Base-by-base conservation (phyloP, 2,113 vertebrate species). In the Hiodon alosoides region DNA sequence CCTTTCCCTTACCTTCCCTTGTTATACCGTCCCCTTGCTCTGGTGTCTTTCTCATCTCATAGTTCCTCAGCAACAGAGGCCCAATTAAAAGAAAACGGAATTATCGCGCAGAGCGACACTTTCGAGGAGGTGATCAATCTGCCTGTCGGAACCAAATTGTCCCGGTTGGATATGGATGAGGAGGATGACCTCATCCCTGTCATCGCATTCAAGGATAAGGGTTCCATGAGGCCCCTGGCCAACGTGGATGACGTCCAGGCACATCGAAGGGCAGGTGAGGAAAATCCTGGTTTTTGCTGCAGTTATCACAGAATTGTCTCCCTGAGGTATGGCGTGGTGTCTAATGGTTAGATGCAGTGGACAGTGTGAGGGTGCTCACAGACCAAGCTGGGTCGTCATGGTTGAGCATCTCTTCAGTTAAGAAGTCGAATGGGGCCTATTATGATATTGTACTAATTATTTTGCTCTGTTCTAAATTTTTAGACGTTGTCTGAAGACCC, bases 111-210 rank as follows among this genome's bases (percentile, higher is more conserved):
- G 81, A 86, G 88, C 69, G 91, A 92, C 71, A 87, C 82, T 67
- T 97, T 98, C 77, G 96, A 97, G 83, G 96, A 98, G 87, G 93
- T 94, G 86, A 93, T 96, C 78, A 90, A 90, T 46, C 87, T 96
- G 76, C 94, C 95, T 69, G 53, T 93, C 66, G 92, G 91, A 81
- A 90, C 92, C 78, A 95, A 94, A 83, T 79, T 93, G 82, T 83
- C 93, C 60, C 90, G 89, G 75, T 79, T 92, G 85, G 92, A 93
- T 79, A 78, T 92, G 83, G 88, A 85, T 72, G 91, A 83, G 47
- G 93, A 94, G 3, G 79, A 89, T 72, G 90, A 86, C 75, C 85
- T 85, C 74, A 89, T 90, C 85, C 91, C 94, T 83, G 83, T 94
- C 73, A 81, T 96, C 81, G 95, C 95, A 85, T 98, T 99, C 87